Evolutionary conservation across 2,888 invertebrate genomes (phyloP).

Genomic region (Epiblema foenella): DNA sequence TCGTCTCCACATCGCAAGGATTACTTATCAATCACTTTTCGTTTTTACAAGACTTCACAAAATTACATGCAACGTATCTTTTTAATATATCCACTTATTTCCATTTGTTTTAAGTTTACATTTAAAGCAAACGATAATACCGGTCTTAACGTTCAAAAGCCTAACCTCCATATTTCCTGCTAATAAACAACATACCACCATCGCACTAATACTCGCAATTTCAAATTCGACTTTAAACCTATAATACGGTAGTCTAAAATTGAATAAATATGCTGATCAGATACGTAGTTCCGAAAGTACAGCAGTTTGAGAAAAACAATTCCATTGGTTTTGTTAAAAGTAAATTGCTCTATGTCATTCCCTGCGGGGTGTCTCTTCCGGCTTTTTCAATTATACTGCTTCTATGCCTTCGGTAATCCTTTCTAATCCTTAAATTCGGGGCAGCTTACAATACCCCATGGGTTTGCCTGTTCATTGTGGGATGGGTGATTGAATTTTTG

Average conservation of each 20-base stretch:
- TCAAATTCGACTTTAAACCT: neutral
- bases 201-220: neutral
- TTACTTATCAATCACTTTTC: no score
- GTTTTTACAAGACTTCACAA: no score
- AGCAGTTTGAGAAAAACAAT: conserved; percentile 17
- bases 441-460: conserved; percentile 27
- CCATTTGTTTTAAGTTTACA: no score
- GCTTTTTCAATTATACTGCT: conserved; percentile 41
- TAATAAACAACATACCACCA: neutral
- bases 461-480: conserved; percentile 29
- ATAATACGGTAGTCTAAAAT: neutral
- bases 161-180: neutral
- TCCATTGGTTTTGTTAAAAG: conserved; percentile 35
- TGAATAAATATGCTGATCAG: neutral
- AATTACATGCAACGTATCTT: no score
- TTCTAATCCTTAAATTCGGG: conserved; percentile 40
- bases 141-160: no score
- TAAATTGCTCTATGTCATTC: conserved; percentile 38
- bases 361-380: conserved; percentile 26
- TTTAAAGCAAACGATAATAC: no score
- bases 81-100: no score
- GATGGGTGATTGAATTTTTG: conserved; percentile 34
- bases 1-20: no score
- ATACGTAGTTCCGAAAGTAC: conserved; percentile 6
- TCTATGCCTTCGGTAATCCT: conserved; percentile 41